phyloP scores from a whole-genome alignment of 2,797 vertebrate genomes.

The Lates japonicus region DNA sequence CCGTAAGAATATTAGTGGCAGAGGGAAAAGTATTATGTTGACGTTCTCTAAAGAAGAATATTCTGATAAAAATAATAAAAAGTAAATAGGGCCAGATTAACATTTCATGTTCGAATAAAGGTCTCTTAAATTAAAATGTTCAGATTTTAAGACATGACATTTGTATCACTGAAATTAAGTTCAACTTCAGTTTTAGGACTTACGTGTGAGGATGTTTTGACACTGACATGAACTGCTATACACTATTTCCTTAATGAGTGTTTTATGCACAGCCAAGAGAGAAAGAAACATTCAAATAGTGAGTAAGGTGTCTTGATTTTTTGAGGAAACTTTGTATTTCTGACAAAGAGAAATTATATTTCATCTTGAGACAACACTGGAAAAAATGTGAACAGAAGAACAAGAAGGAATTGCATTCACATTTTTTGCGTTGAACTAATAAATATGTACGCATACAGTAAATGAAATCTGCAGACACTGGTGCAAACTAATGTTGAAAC shows the following conservation, averaged over 20 bases:
- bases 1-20: too few relatives aligned
- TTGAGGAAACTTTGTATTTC: neutral
- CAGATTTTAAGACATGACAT: neutral
- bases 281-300: neutral
- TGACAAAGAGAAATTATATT: neutral
- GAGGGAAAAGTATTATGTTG: neutral
- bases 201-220: neutral
- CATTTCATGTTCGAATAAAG: neutral
- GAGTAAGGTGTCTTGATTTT: neutral
- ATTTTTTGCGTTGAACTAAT: neutral
- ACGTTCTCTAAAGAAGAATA: neutral
- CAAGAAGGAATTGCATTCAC: neutral
- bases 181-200: too few relatives aligned
- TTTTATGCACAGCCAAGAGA: too few relatives aligned
- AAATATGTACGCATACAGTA: neutral
- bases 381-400: neutral
- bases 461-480: neutral
- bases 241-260: neutral
- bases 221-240: neutral
- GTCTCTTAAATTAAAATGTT: too few relatives aligned
- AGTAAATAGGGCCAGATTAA: neutral
- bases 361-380: neutral
- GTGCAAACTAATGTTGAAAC: neutral
- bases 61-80: neutral
- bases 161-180: neutral